These are phyloP conservation scores for Eurosta solidaginis DNA, from an alignment of 1,140 invertebrate species.

Conservation along the genomic window DNA sequence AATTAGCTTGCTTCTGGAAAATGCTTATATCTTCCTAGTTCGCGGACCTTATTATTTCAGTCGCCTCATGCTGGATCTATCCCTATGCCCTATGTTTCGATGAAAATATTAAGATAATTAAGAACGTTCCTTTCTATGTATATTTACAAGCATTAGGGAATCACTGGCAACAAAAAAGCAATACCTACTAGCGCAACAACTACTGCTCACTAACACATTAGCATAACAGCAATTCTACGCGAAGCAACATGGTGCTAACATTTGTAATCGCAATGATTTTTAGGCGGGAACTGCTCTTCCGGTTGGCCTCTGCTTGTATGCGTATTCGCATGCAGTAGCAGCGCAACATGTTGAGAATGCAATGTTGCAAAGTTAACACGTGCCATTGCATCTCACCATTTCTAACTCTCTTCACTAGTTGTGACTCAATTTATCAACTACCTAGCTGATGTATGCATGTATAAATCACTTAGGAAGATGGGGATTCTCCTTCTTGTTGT, in stretches of 20 bases:
- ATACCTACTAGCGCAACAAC: neutral
- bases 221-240: neutral
- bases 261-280: constrained; percentile 11
- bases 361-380: constrained; percentile 31
- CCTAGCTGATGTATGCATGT: too few species aligned
- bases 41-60: too few species aligned
- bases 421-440: neutral
- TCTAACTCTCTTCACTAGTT: neutral
- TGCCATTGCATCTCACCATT: neutral
- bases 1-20: too few species aligned
- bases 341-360: neutral
- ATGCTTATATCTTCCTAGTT: too few species aligned
- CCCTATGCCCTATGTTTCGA: too few species aligned
- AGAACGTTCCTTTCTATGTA: too few species aligned
- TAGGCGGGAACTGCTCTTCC: constrained; percentile 34
- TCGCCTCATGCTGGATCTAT: too few species aligned
- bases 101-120: too few species aligned
- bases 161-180: neutral
- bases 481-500: too few species aligned
- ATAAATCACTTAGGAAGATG: too few species aligned
- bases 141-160: neutral
- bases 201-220: neutral
- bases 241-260: constrained; percentile 10
- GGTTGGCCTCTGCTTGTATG: neutral
- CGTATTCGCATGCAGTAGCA: neutral